phyloP scores from a whole-genome alignment of 2,888 invertebrate genomes.

The Arenicola marina region DNA sequence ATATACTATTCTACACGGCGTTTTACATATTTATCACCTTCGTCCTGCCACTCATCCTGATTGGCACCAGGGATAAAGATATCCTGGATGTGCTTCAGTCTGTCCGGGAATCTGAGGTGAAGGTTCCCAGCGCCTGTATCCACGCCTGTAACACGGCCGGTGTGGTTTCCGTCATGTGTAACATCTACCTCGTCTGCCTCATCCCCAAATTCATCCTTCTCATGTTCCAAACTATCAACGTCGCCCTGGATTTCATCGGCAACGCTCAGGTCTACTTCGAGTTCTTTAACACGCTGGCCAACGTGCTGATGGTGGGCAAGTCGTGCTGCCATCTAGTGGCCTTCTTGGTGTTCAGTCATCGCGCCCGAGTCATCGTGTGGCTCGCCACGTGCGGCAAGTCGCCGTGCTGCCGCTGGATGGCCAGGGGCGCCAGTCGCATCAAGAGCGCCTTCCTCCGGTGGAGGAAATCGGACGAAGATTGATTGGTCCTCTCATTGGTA shows the following conservation, averaged over 20 bases:
- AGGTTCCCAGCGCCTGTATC: background rate
- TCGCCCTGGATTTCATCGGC: conserved; percentile 11
- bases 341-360: conserved; percentile 5
- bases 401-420: no score
- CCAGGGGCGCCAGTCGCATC: no score
- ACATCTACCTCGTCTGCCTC: conserved; percentile 25
- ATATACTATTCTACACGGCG: conserved; percentile 28
- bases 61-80: conserved; percentile 27
- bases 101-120: conserved; percentile 7
- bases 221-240: conserved; percentile 27
- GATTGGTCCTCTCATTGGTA: no score
- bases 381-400: no score
- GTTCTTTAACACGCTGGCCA: conserved; percentile 28
- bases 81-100: conserved; percentile 25
- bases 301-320: conserved; percentile 21
- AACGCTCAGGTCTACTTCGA: conserved; percentile 21
- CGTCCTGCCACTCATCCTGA: conserved; percentile 25
- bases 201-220: conserved; percentile 26
- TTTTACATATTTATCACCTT: conserved; percentile 22
- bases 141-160: conserved; percentile 15
- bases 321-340: conserved; percentile 14
- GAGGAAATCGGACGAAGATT: no score
- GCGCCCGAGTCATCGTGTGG: background rate
- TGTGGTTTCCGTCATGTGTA: conserved; percentile 21
- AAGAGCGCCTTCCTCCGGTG: no score